These are phyloP conservation scores for Synergus umbraculus DNA, from an alignment of 2,888 invertebrate species.

Conservation along the genomic window DNA sequence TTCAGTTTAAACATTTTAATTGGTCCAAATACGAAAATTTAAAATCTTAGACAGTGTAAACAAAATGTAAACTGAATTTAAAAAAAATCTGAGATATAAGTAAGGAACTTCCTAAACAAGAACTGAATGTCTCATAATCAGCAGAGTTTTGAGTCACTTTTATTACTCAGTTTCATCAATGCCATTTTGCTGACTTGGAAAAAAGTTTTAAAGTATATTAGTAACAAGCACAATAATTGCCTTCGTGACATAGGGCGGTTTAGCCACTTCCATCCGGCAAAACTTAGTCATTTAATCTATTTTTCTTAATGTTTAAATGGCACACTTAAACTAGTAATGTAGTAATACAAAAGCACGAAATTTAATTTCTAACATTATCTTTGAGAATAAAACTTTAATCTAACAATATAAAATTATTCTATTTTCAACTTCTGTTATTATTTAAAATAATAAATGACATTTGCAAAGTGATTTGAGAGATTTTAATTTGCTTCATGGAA, in stretches of 20 bases:
- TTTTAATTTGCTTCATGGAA: too few species aligned
- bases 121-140: background rate
- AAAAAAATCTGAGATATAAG: too few species aligned
- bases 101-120: background rate
- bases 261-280: slow-evolving; percentile 9
- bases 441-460: too few species aligned
- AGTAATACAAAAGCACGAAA: background rate
- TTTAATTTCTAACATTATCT: background rate
- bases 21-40: too few species aligned
- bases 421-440: too few species aligned
- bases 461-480: too few species aligned
- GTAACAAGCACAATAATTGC: slow-evolving; percentile 7
- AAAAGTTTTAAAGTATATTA: slow-evolving; percentile 11
- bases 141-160: background rate
- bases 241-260: slow-evolving; percentile 22
- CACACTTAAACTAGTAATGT: background rate
- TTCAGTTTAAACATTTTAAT: too few species aligned
- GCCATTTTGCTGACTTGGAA: background rate
- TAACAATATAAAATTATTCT: too few species aligned
- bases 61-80: too few species aligned
- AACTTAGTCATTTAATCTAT: background rate
- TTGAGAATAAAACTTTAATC: background rate
- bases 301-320: slow-evolving; percentile 24
- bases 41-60: too few species aligned
- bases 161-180: background rate